A percentile compares a stretch with the other conserved stretches of the same genome.
phyloP scores from a whole-genome alignment of 2,888 invertebrate species.

The Allophyes oxyacanthae region DNA sequence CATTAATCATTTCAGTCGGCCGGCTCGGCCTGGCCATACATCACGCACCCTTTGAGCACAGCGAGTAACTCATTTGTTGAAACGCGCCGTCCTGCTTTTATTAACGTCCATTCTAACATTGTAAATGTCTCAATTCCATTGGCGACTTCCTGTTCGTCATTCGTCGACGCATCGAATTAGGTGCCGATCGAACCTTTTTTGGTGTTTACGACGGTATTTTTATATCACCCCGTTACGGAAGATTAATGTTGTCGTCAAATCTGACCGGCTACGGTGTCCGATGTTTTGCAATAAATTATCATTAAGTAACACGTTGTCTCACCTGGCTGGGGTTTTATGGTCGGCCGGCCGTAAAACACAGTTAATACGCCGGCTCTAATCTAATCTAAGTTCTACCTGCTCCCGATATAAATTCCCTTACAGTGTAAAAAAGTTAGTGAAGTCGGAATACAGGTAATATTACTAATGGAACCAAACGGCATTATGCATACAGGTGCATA shows the following conservation, averaged over 20 bases:
- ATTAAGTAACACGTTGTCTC: constrained; percentile 86
- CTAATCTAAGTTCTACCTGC: constrained; percentile 84
- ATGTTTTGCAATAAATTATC: constrained; percentile 86
- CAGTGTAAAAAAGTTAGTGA: constrained; percentile 65
- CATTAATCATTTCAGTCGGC: constrained; percentile 81
- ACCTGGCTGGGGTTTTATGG: constrained; percentile 76
- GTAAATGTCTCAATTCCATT: constrained; percentile 84
- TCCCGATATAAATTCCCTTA: constrained; percentile 73
- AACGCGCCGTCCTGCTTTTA: constrained; percentile 74
- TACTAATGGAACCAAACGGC: constrained; percentile 66
- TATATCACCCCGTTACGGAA: constrained; percentile 78
- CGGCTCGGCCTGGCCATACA: constrained; percentile 71
- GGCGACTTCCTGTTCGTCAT: constrained; percentile 80
- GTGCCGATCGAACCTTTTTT: constrained; percentile 69
- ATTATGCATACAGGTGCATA: constrained; percentile 65
- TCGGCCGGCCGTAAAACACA: constrained; percentile 75
- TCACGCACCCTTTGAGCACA: constrained; percentile 77
- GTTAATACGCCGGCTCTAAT: constrained; percentile 75
- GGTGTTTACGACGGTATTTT: constrained; percentile 68
- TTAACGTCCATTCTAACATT: constrained; percentile 78
- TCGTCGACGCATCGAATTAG: constrained; percentile 70
- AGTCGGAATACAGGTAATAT: constrained; percentile 64
- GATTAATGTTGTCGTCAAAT: constrained; percentile 84
- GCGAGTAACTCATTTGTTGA: constrained; percentile 80
- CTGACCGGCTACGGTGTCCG: constrained; percentile 68